phyloP scores from a whole-genome alignment of 2,888 invertebrate genomes.

The Himalopsyche kuldschensis region DNA sequence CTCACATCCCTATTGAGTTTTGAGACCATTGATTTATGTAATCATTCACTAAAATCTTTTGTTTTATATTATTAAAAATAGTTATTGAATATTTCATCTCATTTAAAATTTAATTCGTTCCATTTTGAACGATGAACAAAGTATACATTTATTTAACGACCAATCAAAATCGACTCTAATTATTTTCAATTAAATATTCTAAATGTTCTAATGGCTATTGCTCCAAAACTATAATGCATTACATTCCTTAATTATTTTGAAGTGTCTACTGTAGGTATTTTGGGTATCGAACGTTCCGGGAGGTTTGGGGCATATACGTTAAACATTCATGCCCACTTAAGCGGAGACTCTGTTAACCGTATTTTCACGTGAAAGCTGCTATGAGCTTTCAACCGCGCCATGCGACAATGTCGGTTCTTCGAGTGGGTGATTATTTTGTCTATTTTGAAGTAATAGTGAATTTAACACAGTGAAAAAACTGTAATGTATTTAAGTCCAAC shows the following conservation, averaged over 20 bases:
- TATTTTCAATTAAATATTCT: background rate
- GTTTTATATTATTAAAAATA: too few relatives aligned
- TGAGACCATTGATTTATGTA: too few relatives aligned
- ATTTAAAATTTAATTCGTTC: too few relatives aligned
- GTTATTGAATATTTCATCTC: too few relatives aligned
- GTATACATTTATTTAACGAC: too few relatives aligned
- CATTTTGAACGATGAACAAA: too few relatives aligned
- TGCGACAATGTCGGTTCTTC: background rate
- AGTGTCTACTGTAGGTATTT: background rate
- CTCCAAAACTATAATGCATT: background rate
- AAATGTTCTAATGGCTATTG: background rate
- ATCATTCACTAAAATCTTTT: too few relatives aligned
- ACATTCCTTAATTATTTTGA: background rate
- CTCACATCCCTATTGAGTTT: too few relatives aligned
- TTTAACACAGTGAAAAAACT: too few relatives aligned
- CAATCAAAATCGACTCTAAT: too few relatives aligned
- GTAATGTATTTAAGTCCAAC: too few relatives aligned
- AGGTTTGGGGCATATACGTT: background rate
- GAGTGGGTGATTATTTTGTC: background rate
- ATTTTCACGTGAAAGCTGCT: background rate
- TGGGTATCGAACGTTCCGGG: background rate
- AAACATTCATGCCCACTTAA: background rate
- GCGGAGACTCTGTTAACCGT: background rate
- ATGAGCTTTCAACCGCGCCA: background rate
- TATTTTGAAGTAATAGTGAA: too few relatives aligned